Evolutionary conservation across 2,113 vertebrate species (phyloP).

Genomic region (Piaya cayana): DNA sequence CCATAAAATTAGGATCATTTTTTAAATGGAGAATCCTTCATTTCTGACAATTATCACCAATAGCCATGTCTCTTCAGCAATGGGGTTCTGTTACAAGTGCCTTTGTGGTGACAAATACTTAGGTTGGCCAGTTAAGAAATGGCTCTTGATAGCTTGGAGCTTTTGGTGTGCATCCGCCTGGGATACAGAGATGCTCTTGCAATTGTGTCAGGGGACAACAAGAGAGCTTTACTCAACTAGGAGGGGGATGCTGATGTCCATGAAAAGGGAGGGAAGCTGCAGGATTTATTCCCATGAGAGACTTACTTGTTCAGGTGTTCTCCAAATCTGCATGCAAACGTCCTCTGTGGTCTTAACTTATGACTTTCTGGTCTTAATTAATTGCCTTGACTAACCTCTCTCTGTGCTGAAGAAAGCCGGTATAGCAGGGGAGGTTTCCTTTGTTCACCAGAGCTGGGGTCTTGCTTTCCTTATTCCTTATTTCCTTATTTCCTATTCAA

Average conservation of each 20-base stretch:
- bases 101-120: not conserved
- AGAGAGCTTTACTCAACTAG: not conserved
- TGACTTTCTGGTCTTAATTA: not conserved
- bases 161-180: accelerated
- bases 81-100: not conserved
- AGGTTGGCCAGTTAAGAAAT: not conserved
- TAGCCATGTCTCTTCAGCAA: accelerated
- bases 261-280: not conserved
- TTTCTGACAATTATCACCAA: not conserved
- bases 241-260: not conserved
- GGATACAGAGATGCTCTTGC: not conserved
- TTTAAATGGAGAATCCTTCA: not conserved
- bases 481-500: not conserved
- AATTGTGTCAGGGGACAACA: not conserved
- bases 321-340: accelerated
- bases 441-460: not conserved
- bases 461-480: not conserved
- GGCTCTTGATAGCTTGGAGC: not conserved
- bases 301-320: not conserved
- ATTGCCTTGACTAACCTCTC: not conserved
- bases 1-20: not conserved
- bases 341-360: not conserved
- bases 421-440: not conserved
- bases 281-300: not conserved
- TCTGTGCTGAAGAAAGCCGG: not conserved